A percentile compares a stretch with the other conserved stretches of the same genome.
phyloP scores from a whole-genome alignment of 2,113 vertebrate species.

The Camelus dromedarius region DNA sequence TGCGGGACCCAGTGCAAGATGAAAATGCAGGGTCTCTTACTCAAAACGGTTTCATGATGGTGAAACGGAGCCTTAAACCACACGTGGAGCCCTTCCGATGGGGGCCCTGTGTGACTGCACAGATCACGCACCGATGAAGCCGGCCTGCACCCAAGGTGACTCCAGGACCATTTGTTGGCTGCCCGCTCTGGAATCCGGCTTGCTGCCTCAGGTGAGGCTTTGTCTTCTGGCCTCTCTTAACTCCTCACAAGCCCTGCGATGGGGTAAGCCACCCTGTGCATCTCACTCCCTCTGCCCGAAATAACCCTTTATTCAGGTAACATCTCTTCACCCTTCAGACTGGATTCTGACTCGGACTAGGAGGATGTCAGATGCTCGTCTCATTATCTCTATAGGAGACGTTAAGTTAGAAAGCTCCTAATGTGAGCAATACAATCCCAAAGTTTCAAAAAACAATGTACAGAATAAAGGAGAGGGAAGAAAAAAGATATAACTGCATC shows the following conservation, averaged over 20 bases:
- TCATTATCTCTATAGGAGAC: constrained; percentile 1
- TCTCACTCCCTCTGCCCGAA: background rate
- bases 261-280: accelerated
- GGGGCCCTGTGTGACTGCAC: background rate
- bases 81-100: background rate
- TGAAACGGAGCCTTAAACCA: background rate
- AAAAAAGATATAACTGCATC: background rate
- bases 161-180: background rate
- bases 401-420: constrained; percentile 31
- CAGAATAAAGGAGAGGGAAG: constrained; percentile 5
- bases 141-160: background rate
- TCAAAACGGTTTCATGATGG: background rate
- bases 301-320: background rate
- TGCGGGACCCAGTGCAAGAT: background rate
- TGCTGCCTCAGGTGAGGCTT: background rate
- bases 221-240: background rate
- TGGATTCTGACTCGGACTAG: background rate
- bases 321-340: background rate
- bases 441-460: constrained; percentile 27
- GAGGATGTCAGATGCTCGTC: background rate
- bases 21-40: background rate
- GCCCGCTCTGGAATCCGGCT: background rate
- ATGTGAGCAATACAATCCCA: background rate
- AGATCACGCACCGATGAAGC: background rate
- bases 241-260: background rate